Evolutionary conservation across 2,888 invertebrate species (phyloP), one percentile per base, ranked within the genome.

Genomic region (Sericinus montela): DNA sequence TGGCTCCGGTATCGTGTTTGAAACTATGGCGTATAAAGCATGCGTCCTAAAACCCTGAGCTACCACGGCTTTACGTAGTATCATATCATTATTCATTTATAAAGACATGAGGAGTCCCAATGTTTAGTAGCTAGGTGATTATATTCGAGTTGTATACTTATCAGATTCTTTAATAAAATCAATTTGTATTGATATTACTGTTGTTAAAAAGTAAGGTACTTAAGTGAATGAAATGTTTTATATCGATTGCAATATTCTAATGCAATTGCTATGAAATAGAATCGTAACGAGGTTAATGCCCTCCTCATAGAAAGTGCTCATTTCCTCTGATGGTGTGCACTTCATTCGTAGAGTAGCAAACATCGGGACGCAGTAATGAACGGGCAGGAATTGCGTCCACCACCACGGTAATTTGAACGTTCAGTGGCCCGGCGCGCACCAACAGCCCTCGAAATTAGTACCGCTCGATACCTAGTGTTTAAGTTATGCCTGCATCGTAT

Each of bases 401-500:
- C 70, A 77, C 72, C 68, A 81, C 80, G 83, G 71, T 76, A 82
- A 84, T 85, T 84, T 83, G 76, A 76, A 75, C 76, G 77, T 68
- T 72, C 80, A 83, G 76, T 81, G 79, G 79, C 67, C 80, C 82
- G 80, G 60, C 66, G 72, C 74, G 69, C 64, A 71, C 71, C 72
- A 75, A 78, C 80, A 71, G 70, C 71, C 75, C 80, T 79, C 79
- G 72, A 76, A 81, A 83, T 80, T 80, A 75, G 72, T 76, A 75
- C 72, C 60, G 42, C 42, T 19, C 42, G 32, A 32, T 34, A 42
- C 34, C 32, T 34, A 42, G 23, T 48, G 49, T 44, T 41, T 42
- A 45, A 50, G 53, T 32, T 45, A 52, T 52, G 35, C 29, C 32
- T 34, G 34, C 6, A 15, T 28, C 29, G 15, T 34, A 8, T n/a